A percentile compares a stretch with the other conserved stretches of the same genome.
phyloP scores from a whole-genome alignment of 2,888 invertebrate genomes.

The Caenorhabditis sp. region DNA sequence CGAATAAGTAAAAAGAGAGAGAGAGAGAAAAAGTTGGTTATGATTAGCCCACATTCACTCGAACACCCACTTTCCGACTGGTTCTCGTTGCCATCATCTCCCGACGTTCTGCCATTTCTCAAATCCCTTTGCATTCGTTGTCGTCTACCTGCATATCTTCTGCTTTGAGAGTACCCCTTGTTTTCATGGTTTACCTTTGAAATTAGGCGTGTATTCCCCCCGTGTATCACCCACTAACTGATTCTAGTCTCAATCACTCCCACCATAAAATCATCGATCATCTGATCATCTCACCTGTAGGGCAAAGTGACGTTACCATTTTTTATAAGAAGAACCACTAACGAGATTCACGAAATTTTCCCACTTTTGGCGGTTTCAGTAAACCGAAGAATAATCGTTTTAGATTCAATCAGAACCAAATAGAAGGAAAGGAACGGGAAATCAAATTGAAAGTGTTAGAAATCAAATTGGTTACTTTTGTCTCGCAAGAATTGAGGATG shows the following conservation, averaged over 20 bases:
- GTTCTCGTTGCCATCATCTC: slow-evolving; percentile 35
- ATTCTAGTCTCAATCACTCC: slow-evolving; percentile 17
- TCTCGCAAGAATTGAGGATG: too few relatives aligned
- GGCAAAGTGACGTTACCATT: slow-evolving; percentile 23
- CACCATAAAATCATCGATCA: slow-evolving; percentile 34
- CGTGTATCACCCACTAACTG: slow-evolving; percentile 5
- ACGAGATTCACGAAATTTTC: slow-evolving; percentile 36
- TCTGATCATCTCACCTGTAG: slow-evolving; percentile 28
- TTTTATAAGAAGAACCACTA: slow-evolving; percentile 12
- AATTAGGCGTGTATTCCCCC: background rate
- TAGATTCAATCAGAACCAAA: slow-evolving; percentile 10
- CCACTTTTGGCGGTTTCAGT: slow-evolving; percentile 25
- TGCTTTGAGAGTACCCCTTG: background rate
- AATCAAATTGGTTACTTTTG: slow-evolving; percentile 6
- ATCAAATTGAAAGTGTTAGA: slow-evolving; percentile 16
- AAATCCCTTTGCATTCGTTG: background rate
- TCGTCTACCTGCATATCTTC: background rate
- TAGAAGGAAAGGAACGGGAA: slow-evolving; percentile 10
- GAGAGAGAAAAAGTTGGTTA: slow-evolving; percentile 44
- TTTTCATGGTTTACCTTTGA: slow-evolving; percentile 20
- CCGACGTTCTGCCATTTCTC: slow-evolving; percentile 27
- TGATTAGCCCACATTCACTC: slow-evolving; percentile 43
- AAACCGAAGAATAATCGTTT: slow-evolving; percentile 28
- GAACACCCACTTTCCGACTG: slow-evolving; percentile 31
- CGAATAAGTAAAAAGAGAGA: slow-evolving; percentile 24